phyloP scores from a whole-genome alignment of 2,113 vertebrate species.

The Tautogolabrus adspersus region DNA sequence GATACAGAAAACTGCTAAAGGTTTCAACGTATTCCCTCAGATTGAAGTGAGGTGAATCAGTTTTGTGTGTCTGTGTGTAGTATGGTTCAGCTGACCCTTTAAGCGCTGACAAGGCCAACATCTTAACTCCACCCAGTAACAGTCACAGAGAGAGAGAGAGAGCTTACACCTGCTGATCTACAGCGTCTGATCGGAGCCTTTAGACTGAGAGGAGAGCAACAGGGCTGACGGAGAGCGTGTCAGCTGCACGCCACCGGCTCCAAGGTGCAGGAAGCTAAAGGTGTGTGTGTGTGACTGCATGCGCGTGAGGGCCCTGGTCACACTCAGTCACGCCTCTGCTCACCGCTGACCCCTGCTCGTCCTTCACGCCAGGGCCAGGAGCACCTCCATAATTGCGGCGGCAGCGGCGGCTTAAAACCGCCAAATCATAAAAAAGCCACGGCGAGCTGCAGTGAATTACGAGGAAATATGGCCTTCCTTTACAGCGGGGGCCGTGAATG shows the following conservation, averaged over 20 bases:
- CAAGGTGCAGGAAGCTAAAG: conserved; percentile 35
- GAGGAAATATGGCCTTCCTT: conserved; percentile 98
- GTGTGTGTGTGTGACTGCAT: conserved; percentile 31
- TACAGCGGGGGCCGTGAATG: conserved; percentile 98
- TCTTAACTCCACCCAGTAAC: neutral
- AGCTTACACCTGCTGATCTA: conserved; percentile 19
- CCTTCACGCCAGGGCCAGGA: conserved; percentile 87
- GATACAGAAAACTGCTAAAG: no score
- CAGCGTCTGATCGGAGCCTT: conserved; percentile 9
- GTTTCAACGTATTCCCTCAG: no score
- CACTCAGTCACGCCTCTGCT: conserved; percentile 63
- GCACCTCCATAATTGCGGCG: conserved; percentile 78
- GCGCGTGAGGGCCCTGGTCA: conserved; percentile 28
- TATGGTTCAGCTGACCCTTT: no score
- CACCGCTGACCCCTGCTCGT: conserved; percentile 74
- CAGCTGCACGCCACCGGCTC: conserved; percentile 10
- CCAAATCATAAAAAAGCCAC: conserved; percentile 85
- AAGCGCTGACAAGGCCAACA: neutral
- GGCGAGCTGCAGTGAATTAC: conserved; percentile 84
- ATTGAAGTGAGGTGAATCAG: no score
- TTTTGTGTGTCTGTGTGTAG: no score
- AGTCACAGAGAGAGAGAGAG: neutral
- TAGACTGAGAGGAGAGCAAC: conserved; percentile 19
- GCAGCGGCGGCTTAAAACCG: conserved; percentile 80
- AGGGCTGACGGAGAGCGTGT: conserved; percentile 10